Evolutionary conservation across 2,797 vertebrate species (phyloP).

Genomic region (Pelochelys cantorii): DNA sequence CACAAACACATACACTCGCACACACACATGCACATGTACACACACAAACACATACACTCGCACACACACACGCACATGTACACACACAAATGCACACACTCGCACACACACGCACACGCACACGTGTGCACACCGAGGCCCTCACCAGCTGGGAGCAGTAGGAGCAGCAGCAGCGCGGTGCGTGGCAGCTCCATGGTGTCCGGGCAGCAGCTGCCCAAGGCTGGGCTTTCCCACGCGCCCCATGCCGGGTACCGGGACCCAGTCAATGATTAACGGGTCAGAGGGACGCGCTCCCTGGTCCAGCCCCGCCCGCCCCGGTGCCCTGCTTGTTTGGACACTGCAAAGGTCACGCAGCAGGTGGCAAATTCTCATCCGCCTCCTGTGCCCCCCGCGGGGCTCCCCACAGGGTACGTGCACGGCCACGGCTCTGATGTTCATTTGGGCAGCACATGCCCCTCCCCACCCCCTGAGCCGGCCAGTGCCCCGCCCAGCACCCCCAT

Average conservation of each 20-base stretch:
- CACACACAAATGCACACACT: not conserved
- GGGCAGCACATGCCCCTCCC: not conserved
- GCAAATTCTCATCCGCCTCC: not conserved
- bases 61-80: fast-evolving
- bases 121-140: not conserved
- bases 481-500: too few species aligned
- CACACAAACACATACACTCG: fast-evolving
- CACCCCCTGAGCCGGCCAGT: too few species aligned
- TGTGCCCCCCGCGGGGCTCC: not conserved
- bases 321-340: not conserved
- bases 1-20: too few species aligned
- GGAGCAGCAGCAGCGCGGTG: not conserved
- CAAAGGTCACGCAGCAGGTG: not conserved
- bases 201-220: not conserved
- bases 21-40: fast-evolving
- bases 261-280: not conserved
- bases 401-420: not conserved
- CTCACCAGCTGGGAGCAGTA: not conserved
- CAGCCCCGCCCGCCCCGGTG: not conserved
- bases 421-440: not conserved
- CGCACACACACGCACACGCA: not conserved
- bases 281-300: not conserved
- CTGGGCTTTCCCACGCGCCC: not conserved
- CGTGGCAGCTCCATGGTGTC: not conserved
- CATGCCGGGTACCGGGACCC: not conserved